Evolutionary conservation across 2,888 invertebrate genomes (phyloP), one percentile per base, ranked within the genome.

Genomic region (Scotopteryx bipunctaria): DNA sequence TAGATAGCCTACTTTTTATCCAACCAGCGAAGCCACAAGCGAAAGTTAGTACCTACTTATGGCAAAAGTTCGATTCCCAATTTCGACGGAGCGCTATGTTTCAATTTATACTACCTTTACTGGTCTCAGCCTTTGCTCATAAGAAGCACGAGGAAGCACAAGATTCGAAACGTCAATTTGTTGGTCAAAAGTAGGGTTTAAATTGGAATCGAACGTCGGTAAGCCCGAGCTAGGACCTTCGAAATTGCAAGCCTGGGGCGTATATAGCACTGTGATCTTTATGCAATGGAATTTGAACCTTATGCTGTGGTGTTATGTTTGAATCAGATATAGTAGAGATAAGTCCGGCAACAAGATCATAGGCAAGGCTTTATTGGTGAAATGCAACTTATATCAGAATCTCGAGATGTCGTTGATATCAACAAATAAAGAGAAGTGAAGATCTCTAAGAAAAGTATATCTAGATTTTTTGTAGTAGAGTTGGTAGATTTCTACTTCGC

Each of bases 191-290:
- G 54, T 49, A 41, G 35, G 46, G 44, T 51, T 56, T 59, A 54
- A 60, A 65, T 65, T 60, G 61, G 57, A 61, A 63, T 59, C 59
- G 54, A 54, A 63, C 50, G 55, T 51, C 55, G 31, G 57, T 55
- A 52, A 57, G 56, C 52, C 13, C 33, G 45, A 57, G 45, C 51
- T 54, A 45, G 58, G 55, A 42, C 51, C 50, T 43, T 50, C 32
- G 41, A 54, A 57, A 62, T 60, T 65, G 57, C 51, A 46, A 29
- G 56, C 59, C 57, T 16, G 48, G 25, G 57, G 61, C 50, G 19
- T 37, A 48, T 44, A 42, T 5, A 31, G 25, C 41, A 29, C 11
- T 21, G 14, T 5, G 21, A 29, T 29, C 25, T 19, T 21, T 43
- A 15, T 25, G 15, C 46, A 17, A 27, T 49, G 14, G 13, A 48